Evolutionary conservation across 2,797 vertebrate genomes (phyloP).

Genomic region (Varecia variegata): DNA sequence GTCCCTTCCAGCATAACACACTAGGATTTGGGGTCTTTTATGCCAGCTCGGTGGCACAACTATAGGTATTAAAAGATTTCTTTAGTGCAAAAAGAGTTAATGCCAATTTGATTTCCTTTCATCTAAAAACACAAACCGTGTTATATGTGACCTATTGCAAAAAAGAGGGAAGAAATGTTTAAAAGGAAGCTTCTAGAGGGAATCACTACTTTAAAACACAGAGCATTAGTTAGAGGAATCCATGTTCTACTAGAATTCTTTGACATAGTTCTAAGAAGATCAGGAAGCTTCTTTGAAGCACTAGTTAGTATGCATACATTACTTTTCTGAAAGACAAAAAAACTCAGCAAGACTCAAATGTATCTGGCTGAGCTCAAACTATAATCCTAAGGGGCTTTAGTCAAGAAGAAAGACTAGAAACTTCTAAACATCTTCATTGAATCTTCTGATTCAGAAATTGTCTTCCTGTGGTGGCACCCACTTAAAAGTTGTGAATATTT

Average conservation of each 20-base stretch:
- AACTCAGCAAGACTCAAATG: not conserved
- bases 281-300: not conserved
- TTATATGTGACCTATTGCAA: not conserved
- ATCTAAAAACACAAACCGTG: not conserved
- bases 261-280: not conserved
- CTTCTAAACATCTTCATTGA: not conserved
- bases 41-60: not conserved
- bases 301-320: not conserved
- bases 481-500: not conserved
- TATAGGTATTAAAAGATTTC: not conserved
- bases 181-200: not conserved
- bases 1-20: not conserved
- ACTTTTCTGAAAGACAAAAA: not conserved
- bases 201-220: not conserved
- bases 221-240: not conserved
- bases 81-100: not conserved
- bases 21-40: not conserved
- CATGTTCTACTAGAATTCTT: not conserved
- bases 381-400: not conserved
- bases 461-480: not conserved
- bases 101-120: not conserved
- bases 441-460: not conserved
- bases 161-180: not conserved
- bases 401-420: not conserved
- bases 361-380: not conserved